Base-by-base conservation (phyloP, 2,888 invertebrate species). In the Stratiomys singularior region DNA sequence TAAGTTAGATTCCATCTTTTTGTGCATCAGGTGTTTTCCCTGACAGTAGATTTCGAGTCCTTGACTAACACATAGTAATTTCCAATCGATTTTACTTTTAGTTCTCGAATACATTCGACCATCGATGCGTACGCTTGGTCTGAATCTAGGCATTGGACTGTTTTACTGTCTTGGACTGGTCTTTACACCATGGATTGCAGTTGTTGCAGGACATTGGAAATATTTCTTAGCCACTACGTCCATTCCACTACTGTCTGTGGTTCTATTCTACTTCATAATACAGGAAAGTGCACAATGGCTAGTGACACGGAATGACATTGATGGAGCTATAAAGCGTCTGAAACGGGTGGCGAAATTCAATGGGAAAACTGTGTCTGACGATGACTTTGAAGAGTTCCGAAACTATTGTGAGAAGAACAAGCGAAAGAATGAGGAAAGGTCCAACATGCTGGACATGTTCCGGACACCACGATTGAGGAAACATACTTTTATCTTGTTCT, bases 201-300 rank as follows among this genome's bases (percentile, higher is more conserved):
- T 89, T 1, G 83, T 83, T 52, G 83, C 88, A 25, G 87, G 87
- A 1, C 84, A 88, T 79, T 91, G 91, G 91, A 87, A 89, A 81
- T 84, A 83, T 47, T 90, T 90, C 80, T 84, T 90, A 77, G 84
- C 89, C 18, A 87, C 88, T 78, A 88, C 90, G 3, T 88, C 90
- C 2, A 80, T 89, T 78, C 90, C 90, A 18, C 88, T 90, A 72
- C 81, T 88, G 0, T 81, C 87, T 27, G 87, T 90, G 37, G 81
- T 88, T 7, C 78, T 85, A 1, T 90, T 88, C 81, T 90, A 90
- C 81, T 88, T 89, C 58, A 83, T 90, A 64, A 88, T 88, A 23
- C 90, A 90, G n/a, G 91, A 91, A 84, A 91, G 91, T 81, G 91
- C 90, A 0, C 89, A 90, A 81, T 91, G 91, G 91, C 83, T 91